A percentile compares a stretch with the other conserved stretches of the same genome.
These are phyloP conservation scores for Anarhynchus alexandrinus DNA, from an alignment of 2,113 vertebrate species.

Conservation along the genomic window DNA sequence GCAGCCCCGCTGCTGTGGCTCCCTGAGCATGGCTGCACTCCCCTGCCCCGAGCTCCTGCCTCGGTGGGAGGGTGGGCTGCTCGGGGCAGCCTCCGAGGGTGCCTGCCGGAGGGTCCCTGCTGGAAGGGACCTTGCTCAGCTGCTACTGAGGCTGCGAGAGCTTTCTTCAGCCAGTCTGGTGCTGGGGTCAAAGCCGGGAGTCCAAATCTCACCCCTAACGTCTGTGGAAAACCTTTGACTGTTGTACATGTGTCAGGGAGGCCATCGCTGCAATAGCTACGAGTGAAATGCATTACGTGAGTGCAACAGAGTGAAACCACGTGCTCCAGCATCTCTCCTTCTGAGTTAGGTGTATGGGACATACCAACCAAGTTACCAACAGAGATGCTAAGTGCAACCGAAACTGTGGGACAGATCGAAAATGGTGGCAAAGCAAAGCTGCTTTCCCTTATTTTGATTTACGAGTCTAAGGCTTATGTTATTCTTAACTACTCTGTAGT, in stretches of 20 bases:
- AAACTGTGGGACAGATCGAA: not conserved
- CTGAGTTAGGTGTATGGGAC: not conserved
- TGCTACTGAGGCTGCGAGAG: not conserved
- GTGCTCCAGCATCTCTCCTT: not conserved
- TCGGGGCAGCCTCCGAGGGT: not conserved
- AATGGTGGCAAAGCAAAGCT: not conserved
- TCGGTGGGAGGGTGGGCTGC: fast-evolving
- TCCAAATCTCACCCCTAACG: not conserved
- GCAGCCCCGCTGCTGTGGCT: too few relatives aligned
- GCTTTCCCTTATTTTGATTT: not conserved
- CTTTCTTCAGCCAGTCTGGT: not conserved
- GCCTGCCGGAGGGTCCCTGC: too few relatives aligned
- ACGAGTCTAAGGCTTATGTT: not conserved
- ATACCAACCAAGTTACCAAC: not conserved
- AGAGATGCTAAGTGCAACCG: not conserved
- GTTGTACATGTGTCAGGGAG: not conserved
- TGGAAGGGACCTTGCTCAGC: not conserved
- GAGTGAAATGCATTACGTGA: not conserved
- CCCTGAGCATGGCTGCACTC: not conserved
- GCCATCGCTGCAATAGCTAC: not conserved
- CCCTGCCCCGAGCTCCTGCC: not conserved
- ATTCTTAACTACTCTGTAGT: not conserved
- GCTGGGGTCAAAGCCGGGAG: too few relatives aligned
- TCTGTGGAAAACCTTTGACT: not conserved
- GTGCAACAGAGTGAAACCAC: too few relatives aligned